Base-by-base conservation (phyloP, 2,888 invertebrate species). In the Ischnus inquisitorius region DNA sequence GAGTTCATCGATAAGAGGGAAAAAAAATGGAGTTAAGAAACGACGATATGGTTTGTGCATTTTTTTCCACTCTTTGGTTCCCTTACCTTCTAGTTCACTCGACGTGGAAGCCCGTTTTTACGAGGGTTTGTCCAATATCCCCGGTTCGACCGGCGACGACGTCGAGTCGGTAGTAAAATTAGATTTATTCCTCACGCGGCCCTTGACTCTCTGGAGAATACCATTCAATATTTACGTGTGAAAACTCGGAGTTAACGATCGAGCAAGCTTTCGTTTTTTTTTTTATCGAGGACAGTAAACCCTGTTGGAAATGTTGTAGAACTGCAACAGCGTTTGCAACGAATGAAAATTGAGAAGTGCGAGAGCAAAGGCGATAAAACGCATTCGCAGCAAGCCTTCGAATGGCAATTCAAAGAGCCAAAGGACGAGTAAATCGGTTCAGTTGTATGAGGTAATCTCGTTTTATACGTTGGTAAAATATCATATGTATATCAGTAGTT, bases 51-150 rank as follows among this genome's bases (percentile, higher is more conserved):
- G 71, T 82, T 85, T 62, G 79, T 71, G 79, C 75, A 67, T 85
- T 82, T 82, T 79, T 39, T 65, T 48, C 5, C 25, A n/a, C 43
- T 67, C 75, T 14, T 65, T 64, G 12, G n/a, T 8, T 16, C 16
- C 46, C 65, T 22, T 16, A n/a, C 8, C 60, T 46, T 28, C 34
- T 28, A 54, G 34, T 65, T 72, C 46, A 65, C 48, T 72, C 54
- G 46, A 54, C 28, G 68, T 81, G 46, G 48, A 83, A 83, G 72
- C 83, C 82, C 75, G 76, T 83, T 86, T 85, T 84, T 80, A 86
- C 76, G 82, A 86, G 76, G 76, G 77, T 71, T 85, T 81, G 79
- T 85, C 75, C 79, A 85, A 85, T 83, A 85, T 83, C 41, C 79
- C 34, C 51, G 69, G 10, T 64, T 48, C 71, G 19, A 48, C 48